Conservation (phyloP, 2,113 vertebrate genomes). For the Probosciger aterrimus region DNA sequence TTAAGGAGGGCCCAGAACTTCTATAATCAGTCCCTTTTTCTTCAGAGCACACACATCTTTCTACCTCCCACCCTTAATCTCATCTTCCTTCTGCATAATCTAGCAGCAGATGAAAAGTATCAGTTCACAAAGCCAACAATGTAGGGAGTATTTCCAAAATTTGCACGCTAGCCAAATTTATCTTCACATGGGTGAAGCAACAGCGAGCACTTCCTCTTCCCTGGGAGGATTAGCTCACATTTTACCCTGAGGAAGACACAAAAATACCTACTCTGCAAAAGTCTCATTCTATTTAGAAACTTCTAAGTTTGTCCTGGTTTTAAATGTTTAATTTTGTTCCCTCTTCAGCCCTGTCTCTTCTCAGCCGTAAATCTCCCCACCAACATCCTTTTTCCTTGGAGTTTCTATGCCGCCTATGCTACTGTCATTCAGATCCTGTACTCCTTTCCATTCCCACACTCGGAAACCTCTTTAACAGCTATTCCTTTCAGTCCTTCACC, state of each 20-base stretch:
- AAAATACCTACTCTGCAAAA: not conserved
- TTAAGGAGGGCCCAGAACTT: not conserved
- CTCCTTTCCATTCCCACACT: conserved; percentile 2
- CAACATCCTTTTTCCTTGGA: not conserved
- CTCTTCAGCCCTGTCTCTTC: not conserved
- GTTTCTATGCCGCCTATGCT: not conserved
- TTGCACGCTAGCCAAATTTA: conserved; percentile 41
- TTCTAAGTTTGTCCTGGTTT: not conserved
- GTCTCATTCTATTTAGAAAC: not conserved
- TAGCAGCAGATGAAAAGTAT: not conserved
- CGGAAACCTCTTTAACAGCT: not conserved
- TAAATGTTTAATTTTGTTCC: not conserved
- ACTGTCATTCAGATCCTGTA: not conserved
- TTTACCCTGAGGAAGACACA: not conserved
- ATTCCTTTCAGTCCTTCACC: not conserved
- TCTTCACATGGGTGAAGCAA: conserved; percentile 2
- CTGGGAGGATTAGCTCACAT: not conserved
- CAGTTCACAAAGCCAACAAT: not conserved
- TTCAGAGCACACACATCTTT: not conserved
- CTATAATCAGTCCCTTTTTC: not conserved
- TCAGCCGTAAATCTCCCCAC: not conserved
- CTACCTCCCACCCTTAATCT: not conserved
- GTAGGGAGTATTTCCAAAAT: not conserved
- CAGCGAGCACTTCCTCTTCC: conserved; percentile 20
- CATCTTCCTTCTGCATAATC: not conserved